These are phyloP conservation scores for Eulemur rubriventer DNA, from an alignment of 2,797 vertebrate species.

Conservation along the genomic window DNA sequence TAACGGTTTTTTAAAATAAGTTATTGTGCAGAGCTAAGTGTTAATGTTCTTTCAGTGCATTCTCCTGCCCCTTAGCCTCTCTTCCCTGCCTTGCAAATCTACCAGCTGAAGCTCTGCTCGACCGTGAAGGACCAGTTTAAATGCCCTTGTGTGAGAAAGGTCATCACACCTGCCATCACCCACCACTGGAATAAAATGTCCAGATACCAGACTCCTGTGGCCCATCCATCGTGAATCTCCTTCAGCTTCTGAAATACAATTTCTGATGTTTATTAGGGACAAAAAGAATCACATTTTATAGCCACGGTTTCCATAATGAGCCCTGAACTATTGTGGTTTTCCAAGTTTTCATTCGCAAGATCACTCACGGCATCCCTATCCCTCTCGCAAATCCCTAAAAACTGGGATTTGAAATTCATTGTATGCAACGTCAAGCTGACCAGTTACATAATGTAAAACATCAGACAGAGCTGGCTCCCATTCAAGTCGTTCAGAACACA, in stretches of 20 bases:
- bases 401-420: conserved; percentile 19
- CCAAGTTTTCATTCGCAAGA: neutral
- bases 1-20: neutral
- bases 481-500: conserved; percentile 20
- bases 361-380: neutral
- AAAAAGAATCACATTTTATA: neutral
- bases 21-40: neutral
- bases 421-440: conserved; percentile 16
- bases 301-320: neutral
- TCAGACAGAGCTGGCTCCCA: neutral
- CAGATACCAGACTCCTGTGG: neutral
- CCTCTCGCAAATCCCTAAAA: conserved; percentile 14
- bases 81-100: neutral
- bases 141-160: neutral
- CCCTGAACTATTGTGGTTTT: neutral
- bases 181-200: neutral
- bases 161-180: neutral
- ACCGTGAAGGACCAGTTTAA: neutral
- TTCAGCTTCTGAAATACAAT: neutral
- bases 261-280: neutral
- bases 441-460: conserved; percentile 41
- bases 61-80: neutral
- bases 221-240: neutral
- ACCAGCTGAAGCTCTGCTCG: neutral
- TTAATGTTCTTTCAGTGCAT: too few relatives aligned